Conservation (phyloP, 2,113 vertebrate species). For the Emydura subglobosa region DNA sequence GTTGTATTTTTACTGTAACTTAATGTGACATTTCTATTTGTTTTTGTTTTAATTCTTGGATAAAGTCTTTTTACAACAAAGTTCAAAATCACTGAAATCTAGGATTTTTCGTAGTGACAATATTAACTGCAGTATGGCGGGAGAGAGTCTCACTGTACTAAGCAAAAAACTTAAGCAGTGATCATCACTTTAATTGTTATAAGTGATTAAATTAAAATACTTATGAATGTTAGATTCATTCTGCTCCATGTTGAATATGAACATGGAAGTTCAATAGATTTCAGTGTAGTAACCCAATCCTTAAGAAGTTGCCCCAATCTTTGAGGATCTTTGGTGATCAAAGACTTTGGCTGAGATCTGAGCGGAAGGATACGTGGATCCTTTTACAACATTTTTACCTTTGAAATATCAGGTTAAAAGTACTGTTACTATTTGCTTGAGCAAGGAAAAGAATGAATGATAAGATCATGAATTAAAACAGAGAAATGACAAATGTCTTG, state of each 20-base stretch:
- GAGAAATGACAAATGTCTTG: constrained; percentile 58
- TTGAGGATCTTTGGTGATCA: constrained; percentile 61
- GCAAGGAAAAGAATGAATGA: constrained; percentile 45
- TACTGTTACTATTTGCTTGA: constrained; percentile 57
- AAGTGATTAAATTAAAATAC: constrained; percentile 30
- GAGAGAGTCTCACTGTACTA: neutral
- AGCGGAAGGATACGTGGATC: constrained; percentile 9
- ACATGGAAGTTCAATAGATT: constrained; percentile 50
- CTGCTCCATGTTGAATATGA: neutral
- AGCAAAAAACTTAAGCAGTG: constrained; percentile 48
- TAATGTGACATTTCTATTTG: constrained; percentile 48
- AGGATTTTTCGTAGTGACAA: constrained; percentile 26
- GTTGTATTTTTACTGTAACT: constrained; percentile 24
- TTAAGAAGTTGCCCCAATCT: constrained; percentile 65
- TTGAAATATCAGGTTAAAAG: constrained; percentile 71
- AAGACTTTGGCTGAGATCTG: constrained; percentile 61
- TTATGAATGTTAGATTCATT: constrained; percentile 36
- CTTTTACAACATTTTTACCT: constrained; percentile 59
- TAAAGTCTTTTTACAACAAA: neutral
- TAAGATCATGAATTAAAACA: constrained; percentile 66
- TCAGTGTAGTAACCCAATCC: constrained; percentile 33
- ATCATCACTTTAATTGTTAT: constrained; percentile 35
- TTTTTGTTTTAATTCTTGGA: constrained; percentile 34
- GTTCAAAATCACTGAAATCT: constrained; percentile 28
- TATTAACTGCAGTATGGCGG: neutral